Base-by-base conservation (phyloP, 2,888 invertebrate species). In the Frankliniella intonsa region DNA sequence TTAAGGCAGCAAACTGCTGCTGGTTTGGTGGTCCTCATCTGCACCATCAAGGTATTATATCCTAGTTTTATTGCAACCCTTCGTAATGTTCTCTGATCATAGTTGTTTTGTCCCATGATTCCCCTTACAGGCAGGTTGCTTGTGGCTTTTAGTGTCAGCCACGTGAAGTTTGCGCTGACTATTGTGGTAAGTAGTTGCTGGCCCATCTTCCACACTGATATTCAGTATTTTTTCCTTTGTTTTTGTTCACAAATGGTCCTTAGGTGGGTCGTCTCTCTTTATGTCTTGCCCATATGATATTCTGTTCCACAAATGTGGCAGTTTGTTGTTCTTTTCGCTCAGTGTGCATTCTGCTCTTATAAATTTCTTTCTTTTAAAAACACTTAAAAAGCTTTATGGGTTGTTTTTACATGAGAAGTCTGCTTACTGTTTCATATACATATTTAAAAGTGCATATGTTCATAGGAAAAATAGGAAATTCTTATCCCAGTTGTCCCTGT, bases 71-170 rank as follows among this genome's bases (percentile, higher is more conserved):
- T 76, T 76, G 69, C 69, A 76, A 76, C 69, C 69, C 69, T 76
- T 76, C 69, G 25, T 76, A 76, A 76, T 76, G 69, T 76, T 25
- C 69, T 76, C 69, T 76, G 69, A 76, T 76, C 12, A 76, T 76
- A 76, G 69, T 76, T 76, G 69, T 76, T 76, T 76, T 76, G 69
- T 76, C 69, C 69, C 69, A 76, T 76, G 69, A 76, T 76, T 76
- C 69, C 69, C 69, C 69, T 76, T 76, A 25, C 69, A 76, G 69
- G 69, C 69, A 76, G 69, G 69, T 76, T 76, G 69, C 69, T 76
- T 76, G 69, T 76, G 69, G 69, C 69, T 76, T 76, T 76, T 76
- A 76, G 69, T 76, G 69, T 76, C 69, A 76, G 69, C 69, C 69
- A 76, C 69, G 69, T 76, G 69, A 76, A 76, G 69, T 76, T 76